Evolutionary conservation across 2,797 vertebrate species (phyloP), one percentile per base, ranked within the genome.

Genomic region (Chaunax sp.): DNA sequence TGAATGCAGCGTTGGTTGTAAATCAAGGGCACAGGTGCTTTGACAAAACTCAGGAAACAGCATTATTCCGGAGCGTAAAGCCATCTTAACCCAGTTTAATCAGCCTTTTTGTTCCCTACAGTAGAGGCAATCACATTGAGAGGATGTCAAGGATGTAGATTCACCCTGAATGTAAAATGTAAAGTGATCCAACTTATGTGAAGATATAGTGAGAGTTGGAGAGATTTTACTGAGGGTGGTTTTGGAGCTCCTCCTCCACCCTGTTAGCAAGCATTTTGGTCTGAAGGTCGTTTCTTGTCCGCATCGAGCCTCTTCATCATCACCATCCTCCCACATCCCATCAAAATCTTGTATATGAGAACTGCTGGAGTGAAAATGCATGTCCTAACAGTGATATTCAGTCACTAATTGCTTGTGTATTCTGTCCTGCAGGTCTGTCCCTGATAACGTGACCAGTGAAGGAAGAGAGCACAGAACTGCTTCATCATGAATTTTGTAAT

Each of bases 401-500:
- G 57, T 82, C 67, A 78, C 35, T 40, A 15, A 40, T 16, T 72
- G 66, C 62, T 71, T 80, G 69, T 89, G 69, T 81, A 13, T 82
- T 89, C 54, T 89, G 64, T 86, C 79, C 75, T 86, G 68, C 80
- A 90, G 88, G 80, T 90, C 81, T 77, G 72, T 78, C 82, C 79
- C 82, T 38, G 77, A 80, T 74, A 85, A 83, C 84, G 63, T 75
- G 75, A 85, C 72, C 61, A 69, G 61, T 82, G 90, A 89, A 87
- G 78, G 81, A 87, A 86, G 89, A 86, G 83, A 88, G 82, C 82
- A 83, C 87, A 87, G 88, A 90, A 93, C 92, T 92, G 85, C 92
- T 87, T 93, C 91, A 89, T 82, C 91, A 98, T 98, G 96, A 97
- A 98, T 95, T 98, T 97, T 93, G 93, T 98, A 86, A 95, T 98